Percentiles rank a stretch among this genome's conserved stretches.
phyloP scores from a whole-genome alignment of 92 coral and sea anemone species.

The Zoanthus gigantus region DNA sequence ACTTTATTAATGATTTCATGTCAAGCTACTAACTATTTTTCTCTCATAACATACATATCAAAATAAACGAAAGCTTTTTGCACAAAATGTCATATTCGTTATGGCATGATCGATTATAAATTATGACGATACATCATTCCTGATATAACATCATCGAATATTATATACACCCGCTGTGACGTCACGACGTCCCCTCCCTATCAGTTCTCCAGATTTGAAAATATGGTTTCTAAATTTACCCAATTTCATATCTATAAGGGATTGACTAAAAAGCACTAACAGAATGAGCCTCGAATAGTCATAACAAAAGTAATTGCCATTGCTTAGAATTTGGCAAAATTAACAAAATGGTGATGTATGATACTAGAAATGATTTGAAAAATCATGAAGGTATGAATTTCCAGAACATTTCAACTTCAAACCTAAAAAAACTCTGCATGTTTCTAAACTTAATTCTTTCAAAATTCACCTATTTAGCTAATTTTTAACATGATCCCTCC shows the following conservation, averaged over 20 bases:
- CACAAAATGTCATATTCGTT: no score
- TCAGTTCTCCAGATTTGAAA: not conserved
- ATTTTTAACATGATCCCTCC: constrained; percentile 7
- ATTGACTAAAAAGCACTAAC: constrained; percentile 2
- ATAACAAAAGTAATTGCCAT: constrained; percentile 13
- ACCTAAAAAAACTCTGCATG: constrained; percentile 11
- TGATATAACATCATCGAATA: no score
- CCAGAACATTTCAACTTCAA: constrained; percentile 5
- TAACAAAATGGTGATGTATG: constrained; percentile 3
- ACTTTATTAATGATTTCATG: no score
- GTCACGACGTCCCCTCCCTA: no score
- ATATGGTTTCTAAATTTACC: constrained; percentile 3
- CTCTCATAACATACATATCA: no score
- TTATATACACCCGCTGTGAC: no score
- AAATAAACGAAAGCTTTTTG: no score
- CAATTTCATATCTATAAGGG: constrained; percentile 10
- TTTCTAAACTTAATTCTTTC: not conserved
- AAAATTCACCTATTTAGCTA: constrained; percentile 3
- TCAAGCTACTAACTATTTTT: no score
- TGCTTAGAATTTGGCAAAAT: constrained; percentile 10
- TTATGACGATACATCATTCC: no score
- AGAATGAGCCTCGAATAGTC: not conserved
- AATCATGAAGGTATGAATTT: constrained; percentile 6
- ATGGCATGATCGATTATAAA: no score
- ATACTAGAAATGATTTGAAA: not conserved